Base-by-base conservation (phyloP, 2,888 invertebrate genomes). In the Clepsis dumicolana region DNA sequence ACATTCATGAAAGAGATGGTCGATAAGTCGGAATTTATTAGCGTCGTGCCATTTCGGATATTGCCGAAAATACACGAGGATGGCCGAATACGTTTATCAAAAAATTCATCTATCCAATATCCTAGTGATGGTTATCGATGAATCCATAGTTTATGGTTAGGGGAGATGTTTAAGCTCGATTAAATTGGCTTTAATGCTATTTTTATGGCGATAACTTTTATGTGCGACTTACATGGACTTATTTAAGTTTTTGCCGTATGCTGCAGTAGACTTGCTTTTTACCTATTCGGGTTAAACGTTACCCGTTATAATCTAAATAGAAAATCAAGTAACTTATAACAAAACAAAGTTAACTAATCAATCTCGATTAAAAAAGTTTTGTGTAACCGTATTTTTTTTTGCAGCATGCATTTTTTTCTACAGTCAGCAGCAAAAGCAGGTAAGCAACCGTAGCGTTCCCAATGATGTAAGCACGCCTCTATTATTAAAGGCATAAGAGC, bases 31-130 rank as follows among this genome's bases (percentile, higher is more conserved):
- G 56, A 57, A 67, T 67, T 67, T 67, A 67, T 52, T 62, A 63
- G 50, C 52, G 38, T 67, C 62, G 54, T 56, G 50, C 50, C 56
- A 29, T 35, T 62, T 62, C 32, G 38, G 56, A 50, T 56, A 48
- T 60, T 24, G 10, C 25, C 48, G 48, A 29, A 59, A 41, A 24
- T 12, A 12, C 18, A 24, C 57, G 38, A 27, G 38, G 52, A 54
- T 44, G 27, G 4, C 21, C 41, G 29, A 25, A 7, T 16, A 21
- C 52, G 67, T 27, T 66, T 67, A 67, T 67, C 67, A 29, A 50
- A 27, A 63, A 63, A 48, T 56, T 21, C 32, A 63, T 67, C 62
- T 61, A 44, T 54, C 61, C 67, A 62, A 67, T 67, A 67, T 63
- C 50, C 61, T 41, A n/a, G 4, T 38, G 66, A 62, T 66, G 35